Percentiles rank a stretch among this genome's conserved stretches.
These are phyloP conservation scores for Menidia menidia DNA, from an alignment of 2,797 vertebrate genomes.

Conservation along the genomic window DNA sequence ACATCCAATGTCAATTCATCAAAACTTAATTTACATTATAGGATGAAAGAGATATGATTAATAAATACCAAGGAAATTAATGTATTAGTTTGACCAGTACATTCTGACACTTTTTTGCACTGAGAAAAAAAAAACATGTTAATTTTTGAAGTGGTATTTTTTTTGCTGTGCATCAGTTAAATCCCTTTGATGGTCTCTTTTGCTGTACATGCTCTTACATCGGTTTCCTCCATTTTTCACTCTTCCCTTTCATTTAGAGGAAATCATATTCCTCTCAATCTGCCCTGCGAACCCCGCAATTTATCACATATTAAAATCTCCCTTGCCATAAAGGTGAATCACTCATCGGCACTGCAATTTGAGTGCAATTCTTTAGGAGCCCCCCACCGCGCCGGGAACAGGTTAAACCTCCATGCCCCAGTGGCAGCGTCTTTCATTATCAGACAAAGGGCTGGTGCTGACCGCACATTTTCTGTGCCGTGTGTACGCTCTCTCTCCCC, in stretches of 20 bases:
- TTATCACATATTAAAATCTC: conserved; percentile 26
- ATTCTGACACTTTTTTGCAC: background rate
- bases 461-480: conserved; percentile 45
- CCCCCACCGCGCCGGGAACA: conserved; percentile 28
- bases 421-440: conserved; percentile 44
- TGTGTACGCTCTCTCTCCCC: conserved; percentile 16
- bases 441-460: conserved; percentile 56
- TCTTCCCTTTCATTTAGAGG: conserved; percentile 6
- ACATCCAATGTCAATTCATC: no score
- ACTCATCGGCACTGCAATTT: conserved; percentile 35
- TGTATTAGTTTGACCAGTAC: background rate
- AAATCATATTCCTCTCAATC: conserved; percentile 11
- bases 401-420: conserved; percentile 31
- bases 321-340: conserved; percentile 21
- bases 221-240: background rate
- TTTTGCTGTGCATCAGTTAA: background rate
- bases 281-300: background rate
- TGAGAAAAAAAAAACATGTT: background rate
- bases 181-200: background rate
- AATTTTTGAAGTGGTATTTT: background rate
- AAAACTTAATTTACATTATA: no score
- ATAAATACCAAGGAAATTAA: background rate
- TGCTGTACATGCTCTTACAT: background rate
- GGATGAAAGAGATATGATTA: no score
- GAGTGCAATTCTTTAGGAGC: conserved; percentile 34